phyloP scores from a whole-genome alignment of 2,797 vertebrate genomes.

The Coccyzus lansbergi region DNA sequence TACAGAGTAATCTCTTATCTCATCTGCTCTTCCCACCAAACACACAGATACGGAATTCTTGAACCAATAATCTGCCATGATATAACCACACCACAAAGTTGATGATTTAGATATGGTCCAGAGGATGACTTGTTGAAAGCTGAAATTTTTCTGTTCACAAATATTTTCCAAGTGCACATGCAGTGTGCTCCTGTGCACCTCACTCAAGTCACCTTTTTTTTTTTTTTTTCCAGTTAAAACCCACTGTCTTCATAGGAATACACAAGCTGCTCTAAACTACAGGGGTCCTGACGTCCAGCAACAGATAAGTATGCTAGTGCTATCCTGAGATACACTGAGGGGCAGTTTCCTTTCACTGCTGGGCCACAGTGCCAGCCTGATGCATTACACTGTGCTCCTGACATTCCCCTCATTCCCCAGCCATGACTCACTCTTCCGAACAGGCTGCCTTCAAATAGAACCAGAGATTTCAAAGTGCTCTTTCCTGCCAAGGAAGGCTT shows the following conservation, averaged over 20 bases:
- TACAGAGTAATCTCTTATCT: not conserved
- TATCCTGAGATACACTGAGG: not conserved
- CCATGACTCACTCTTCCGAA: slow-evolving; percentile 9
- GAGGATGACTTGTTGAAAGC: not conserved
- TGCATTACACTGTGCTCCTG: not conserved
- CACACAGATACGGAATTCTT: not conserved
- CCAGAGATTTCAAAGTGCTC: not conserved
- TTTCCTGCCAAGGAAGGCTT: not conserved
- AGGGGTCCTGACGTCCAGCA: not conserved
- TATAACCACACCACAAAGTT: not conserved
- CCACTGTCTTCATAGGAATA: not conserved
- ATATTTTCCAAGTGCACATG: not conserved
- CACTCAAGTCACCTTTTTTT: rapidly evolving
- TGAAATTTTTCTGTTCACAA: not conserved
- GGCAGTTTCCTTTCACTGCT: not conserved
- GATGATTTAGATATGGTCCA: not conserved
- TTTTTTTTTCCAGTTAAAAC: not conserved
- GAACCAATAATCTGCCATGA: not conserved
- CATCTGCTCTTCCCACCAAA: not conserved
- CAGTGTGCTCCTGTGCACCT: not conserved
- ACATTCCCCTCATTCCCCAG: slow-evolving; percentile 27
- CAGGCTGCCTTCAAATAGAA: not conserved
- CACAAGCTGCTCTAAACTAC: not conserved
- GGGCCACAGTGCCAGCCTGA: not conserved
- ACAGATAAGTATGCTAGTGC: not conserved